Conservation (phyloP, 1,140 invertebrate species). For the Bemisia tabaci region DNA sequence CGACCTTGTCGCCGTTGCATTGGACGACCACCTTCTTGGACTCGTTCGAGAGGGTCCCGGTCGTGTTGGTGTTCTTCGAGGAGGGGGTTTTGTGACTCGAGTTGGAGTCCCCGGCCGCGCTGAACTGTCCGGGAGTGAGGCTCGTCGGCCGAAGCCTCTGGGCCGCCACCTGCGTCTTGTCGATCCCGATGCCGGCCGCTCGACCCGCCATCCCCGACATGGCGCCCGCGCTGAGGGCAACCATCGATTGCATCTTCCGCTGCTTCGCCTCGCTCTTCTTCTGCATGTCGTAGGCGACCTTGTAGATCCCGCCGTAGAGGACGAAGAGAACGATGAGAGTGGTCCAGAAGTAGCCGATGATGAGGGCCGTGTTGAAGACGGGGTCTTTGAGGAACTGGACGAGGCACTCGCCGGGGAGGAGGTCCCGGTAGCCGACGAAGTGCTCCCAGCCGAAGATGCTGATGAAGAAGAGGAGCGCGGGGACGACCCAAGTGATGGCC, state of each 20-base stretch:
- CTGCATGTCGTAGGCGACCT: slow-evolving; percentile 95
- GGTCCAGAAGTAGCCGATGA: slow-evolving; percentile 97
- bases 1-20: slow-evolving; percentile 33
- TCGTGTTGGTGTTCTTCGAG: slow-evolving; percentile 38
- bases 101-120: slow-evolving; percentile 35
- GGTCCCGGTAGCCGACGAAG: slow-evolving; percentile 81
- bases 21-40: slow-evolving; percentile 21
- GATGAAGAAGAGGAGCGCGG: slow-evolving; percentile 91
- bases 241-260: slow-evolving; percentile 86
- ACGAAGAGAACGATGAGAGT: slow-evolving; percentile 86
- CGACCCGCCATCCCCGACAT: slow-evolving; percentile 79
- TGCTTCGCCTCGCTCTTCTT: slow-evolving; percentile 93
- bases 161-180: slow-evolving; percentile 28
- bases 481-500: slow-evolving; percentile 95
- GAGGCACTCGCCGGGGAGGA: slow-evolving; percentile 78
- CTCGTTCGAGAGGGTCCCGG: slow-evolving; percentile 30
- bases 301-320: slow-evolving; percentile 94
- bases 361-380: slow-evolving; percentile 92
- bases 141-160: slow-evolving; percentile 10
- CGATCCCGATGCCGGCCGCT: slow-evolving; percentile 68
- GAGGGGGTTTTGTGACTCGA: slow-evolving; percentile 47
- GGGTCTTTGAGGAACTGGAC: slow-evolving; percentile 98
- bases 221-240: slow-evolving; percentile 69
- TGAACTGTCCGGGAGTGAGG: slow-evolving; percentile 19
- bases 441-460: slow-evolving; percentile 99